These are phyloP conservation scores for Crossocerus cetratus DNA, from an alignment of 2,888 invertebrate species.

Conservation along the genomic window DNA sequence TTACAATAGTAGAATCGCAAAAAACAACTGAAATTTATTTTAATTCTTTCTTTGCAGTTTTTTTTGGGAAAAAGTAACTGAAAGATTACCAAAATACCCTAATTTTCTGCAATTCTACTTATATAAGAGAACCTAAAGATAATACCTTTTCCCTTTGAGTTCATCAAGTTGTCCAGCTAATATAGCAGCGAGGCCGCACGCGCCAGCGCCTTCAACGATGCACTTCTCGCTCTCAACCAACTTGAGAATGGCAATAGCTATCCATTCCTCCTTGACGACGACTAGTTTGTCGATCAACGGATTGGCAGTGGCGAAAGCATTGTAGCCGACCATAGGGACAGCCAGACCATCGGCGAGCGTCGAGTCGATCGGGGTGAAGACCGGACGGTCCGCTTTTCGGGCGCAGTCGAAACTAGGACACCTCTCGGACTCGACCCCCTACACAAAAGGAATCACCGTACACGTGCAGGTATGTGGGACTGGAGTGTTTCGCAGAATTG, in stretches of 20 bases:
- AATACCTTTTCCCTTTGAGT: constrained; percentile 87
- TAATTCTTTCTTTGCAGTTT: too few species aligned
- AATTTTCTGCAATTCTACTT: too few species aligned
- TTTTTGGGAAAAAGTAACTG: too few species aligned
- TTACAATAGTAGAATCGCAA: too few species aligned
- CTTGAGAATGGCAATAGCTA: constrained; percentile 88
- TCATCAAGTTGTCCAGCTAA: constrained; percentile 89
- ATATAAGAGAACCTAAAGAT: too few species aligned
- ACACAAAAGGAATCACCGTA: constrained; percentile 26
- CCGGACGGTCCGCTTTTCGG: constrained; percentile 83
- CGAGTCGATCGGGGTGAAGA: constrained; percentile 82
- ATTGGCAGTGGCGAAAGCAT: constrained; percentile 87
- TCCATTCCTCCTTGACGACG: constrained; percentile 89
- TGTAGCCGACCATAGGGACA: constrained; percentile 91
- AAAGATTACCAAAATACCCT: too few species aligned
- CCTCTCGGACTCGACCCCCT: constrained; percentile 95
- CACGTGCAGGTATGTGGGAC: not conserved
- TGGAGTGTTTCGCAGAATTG: not conserved
- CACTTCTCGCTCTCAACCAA: constrained; percentile 91
- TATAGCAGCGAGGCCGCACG: constrained; percentile 90
- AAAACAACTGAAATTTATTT: too few species aligned
- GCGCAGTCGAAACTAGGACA: constrained; percentile 92
- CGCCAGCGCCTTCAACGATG: constrained; percentile 95
- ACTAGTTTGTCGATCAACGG: constrained; percentile 88
- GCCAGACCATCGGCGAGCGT: constrained; percentile 94